phyloP scores from a whole-genome alignment of 2,888 invertebrate genomes.

The Nymphalis c-album region DNA sequence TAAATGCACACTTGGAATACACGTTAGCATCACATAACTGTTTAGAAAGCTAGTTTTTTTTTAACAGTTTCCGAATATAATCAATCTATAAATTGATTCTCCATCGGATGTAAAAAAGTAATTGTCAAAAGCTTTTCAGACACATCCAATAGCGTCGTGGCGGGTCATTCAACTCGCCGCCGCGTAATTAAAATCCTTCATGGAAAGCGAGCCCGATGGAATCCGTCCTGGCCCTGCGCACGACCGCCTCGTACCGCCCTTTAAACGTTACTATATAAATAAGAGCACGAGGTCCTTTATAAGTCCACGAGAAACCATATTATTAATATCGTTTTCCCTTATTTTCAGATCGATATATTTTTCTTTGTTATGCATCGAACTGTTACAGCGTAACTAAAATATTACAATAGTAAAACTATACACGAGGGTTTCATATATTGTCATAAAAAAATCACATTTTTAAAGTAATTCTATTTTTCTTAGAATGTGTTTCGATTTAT shows the following conservation, averaged over 20 bases:
- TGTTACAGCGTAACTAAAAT: too few species aligned
- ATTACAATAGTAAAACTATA: too few species aligned
- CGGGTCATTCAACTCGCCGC: constrained; percentile 69
- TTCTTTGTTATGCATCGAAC: too few species aligned
- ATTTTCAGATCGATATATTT: neutral
- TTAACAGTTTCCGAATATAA: constrained; percentile 31
- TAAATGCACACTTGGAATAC: neutral
- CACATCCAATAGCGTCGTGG: constrained; percentile 49
- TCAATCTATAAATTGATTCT: constrained; percentile 34
- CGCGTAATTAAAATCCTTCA: constrained; percentile 81
- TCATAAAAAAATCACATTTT: too few species aligned
- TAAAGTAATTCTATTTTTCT: too few species aligned
- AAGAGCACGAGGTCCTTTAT: constrained; percentile 51
- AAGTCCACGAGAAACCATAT: constrained; percentile 26
- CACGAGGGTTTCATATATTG: too few species aligned
- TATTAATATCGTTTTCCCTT: constrained; percentile 10
- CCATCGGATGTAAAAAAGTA: constrained; percentile 42
- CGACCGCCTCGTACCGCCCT: constrained; percentile 70
- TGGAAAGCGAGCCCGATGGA: constrained; percentile 77
- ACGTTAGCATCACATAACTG: constrained; percentile 10
- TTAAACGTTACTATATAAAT: constrained; percentile 74
- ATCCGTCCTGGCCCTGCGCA: constrained; percentile 74
- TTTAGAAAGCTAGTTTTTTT: constrained; percentile 21
- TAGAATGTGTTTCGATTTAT: too few species aligned
- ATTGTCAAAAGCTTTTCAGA: constrained; percentile 57